A percentile compares a stretch with the other conserved stretches of the same genome.
These are phyloP conservation scores for Diogma glabrata DNA, from an alignment of 2,888 invertebrate species.

Conservation along the genomic window DNA sequence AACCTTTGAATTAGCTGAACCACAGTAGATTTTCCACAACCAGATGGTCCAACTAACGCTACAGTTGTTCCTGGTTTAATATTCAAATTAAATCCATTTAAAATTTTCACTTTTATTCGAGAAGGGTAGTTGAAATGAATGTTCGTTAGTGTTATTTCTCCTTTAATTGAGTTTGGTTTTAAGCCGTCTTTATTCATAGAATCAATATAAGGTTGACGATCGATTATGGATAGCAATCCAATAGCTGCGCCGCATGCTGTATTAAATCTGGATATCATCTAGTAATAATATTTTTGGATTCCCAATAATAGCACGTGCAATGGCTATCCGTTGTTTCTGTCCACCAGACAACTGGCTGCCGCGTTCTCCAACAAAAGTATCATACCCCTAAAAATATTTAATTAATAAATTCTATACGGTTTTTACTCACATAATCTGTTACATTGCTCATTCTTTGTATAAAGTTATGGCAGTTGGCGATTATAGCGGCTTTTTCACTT, in stretches of 20 bases:
- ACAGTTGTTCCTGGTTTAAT: slow-evolving; percentile 54
- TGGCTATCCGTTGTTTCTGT: too few species aligned
- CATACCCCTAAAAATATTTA: too few species aligned
- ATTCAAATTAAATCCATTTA: slow-evolving; percentile 51
- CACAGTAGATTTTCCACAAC: slow-evolving; percentile 74
- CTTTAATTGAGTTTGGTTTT: slow-evolving; percentile 42
- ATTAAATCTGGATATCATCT: too few species aligned
- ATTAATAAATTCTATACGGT: too few species aligned
- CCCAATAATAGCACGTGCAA: too few species aligned
- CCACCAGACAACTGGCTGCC: too few species aligned
- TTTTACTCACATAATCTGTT: too few species aligned
- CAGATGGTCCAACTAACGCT: slow-evolving; percentile 61
- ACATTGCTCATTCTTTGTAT: slow-evolving; percentile 60
- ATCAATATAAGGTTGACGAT: slow-evolving; percentile 59
- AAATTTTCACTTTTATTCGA: slow-evolving; percentile 56
- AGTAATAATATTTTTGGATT: too few species aligned
- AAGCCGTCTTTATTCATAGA: slow-evolving; percentile 49
- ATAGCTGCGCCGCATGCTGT: slow-evolving; percentile 61
- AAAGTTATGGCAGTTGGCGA: slow-evolving; percentile 66
- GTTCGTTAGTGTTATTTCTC: slow-evolving; percentile 54
- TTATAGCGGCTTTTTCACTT: slow-evolving; percentile 56
- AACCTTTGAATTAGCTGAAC: slow-evolving; percentile 63
- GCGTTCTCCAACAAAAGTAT: too few species aligned
- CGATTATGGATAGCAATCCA: slow-evolving; percentile 59
- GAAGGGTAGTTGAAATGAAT: slow-evolving; percentile 70